Conservation (phyloP, 2,113 vertebrate species). For the Ptilorrhoa leucosticta region DNA sequence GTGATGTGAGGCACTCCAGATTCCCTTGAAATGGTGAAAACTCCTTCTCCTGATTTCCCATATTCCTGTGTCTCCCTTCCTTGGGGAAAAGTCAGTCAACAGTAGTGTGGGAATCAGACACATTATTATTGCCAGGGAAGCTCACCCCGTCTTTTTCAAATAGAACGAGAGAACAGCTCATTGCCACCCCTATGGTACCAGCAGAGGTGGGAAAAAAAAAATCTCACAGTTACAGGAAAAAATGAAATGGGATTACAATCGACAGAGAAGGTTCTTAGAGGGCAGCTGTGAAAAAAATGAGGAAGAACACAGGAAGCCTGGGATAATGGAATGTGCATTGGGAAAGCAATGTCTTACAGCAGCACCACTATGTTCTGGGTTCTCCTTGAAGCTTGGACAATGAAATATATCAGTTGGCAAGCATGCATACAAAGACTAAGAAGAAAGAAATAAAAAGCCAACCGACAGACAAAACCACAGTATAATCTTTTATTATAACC, state of each 20-base stretch:
- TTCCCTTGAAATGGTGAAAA: not conserved
- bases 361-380: not conserved
- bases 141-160: not conserved
- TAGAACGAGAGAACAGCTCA: not conserved
- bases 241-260: not conserved
- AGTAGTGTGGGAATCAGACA: not conserved
- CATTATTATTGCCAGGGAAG: not conserved
- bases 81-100: not conserved
- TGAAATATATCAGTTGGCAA: not conserved
- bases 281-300: not conserved
- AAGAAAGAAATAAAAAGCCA: not conserved
- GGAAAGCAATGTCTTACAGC: not conserved
- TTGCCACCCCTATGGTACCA: not conserved
- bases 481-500: slow-evolving; percentile 3
- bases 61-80: not conserved
- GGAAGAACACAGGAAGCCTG: not conserved
- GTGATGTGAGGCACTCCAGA: not conserved
- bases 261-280: not conserved
- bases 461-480: not conserved
- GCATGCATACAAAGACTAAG: not conserved
- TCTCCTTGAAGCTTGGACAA: not conserved
- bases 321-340: not conserved
- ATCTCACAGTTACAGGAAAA: not conserved
- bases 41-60: not conserved
- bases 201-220: not conserved